Percentiles rank a stretch among this genome's conserved stretches.
phyloP scores from a whole-genome alignment of 2,113 vertebrate species.

The Neoarius graeffei region DNA sequence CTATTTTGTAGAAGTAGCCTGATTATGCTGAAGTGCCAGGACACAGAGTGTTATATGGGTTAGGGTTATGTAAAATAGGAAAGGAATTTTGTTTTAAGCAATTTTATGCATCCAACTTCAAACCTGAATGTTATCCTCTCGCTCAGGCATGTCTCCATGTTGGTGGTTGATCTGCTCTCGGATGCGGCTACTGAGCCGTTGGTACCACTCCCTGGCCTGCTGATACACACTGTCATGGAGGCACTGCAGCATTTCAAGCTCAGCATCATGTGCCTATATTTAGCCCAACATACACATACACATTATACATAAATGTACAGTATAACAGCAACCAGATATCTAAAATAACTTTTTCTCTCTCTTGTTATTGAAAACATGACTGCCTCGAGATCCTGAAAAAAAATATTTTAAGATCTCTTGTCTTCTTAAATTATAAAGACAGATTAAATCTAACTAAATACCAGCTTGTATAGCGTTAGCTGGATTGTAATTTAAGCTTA shows the following conservation, averaged over 20 bases:
- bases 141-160: conserved; percentile 78
- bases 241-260: conserved; percentile 76
- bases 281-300: conserved; percentile 4
- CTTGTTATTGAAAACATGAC: neutral
- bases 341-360: neutral
- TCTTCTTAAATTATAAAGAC: neutral
- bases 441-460: neutral
- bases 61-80: neutral
- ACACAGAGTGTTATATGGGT: neutral
- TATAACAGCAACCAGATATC: neutral
- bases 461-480: neutral
- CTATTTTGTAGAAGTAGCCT: neutral
- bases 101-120: neutral
- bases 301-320: neutral
- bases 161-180: conserved; percentile 77
- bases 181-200: conserved; percentile 70
- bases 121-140: conserved; percentile 86
- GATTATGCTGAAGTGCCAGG: neutral
- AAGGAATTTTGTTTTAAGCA: neutral
- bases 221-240: conserved; percentile 84
- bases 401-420: neutral
- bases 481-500: neutral
- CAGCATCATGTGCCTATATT: conserved; percentile 75
- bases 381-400: neutral
- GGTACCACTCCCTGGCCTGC: conserved; percentile 82